Evolutionary conservation across 2,797 vertebrate genomes (phyloP).

Genomic region (Hafferia zeledoni): DNA sequence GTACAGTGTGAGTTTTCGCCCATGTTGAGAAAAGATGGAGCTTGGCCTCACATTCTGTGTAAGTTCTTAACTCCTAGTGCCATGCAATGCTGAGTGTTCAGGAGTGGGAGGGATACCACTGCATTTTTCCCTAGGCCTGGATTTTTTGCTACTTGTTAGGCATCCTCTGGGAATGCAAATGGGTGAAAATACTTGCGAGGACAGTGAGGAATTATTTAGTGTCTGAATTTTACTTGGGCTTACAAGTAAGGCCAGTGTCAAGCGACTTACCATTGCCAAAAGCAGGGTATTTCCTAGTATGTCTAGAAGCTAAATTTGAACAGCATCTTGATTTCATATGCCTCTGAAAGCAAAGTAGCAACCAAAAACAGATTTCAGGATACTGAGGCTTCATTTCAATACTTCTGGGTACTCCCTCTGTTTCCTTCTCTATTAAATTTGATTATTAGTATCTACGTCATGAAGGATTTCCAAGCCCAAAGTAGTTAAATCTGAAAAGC

Average conservation of each 20-base stretch:
- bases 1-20: not conserved
- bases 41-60: not conserved
- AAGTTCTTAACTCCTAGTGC: not conserved
- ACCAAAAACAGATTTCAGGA: not conserved
- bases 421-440: not conserved
- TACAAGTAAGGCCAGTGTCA: not conserved
- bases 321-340: not conserved
- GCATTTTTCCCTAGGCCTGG: not conserved
- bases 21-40: not conserved
- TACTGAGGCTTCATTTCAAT: not conserved
- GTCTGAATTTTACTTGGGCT: not conserved
- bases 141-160: not conserved
- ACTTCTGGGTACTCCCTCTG: not conserved
- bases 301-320: not conserved
- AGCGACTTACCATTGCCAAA: not conserved
- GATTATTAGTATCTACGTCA: not conserved
- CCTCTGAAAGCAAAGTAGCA: not conserved
- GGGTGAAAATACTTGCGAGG: not conserved
- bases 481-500: conserved; percentile 45
- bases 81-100: not conserved
- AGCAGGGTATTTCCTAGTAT: not conserved
- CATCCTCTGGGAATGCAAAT: not conserved
- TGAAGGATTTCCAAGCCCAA: conserved; percentile 44
- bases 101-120: not conserved
- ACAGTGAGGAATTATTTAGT: not conserved